A percentile compares a stretch with the other conserved stretches of the same genome.
Conservation (phyloP, 1,140 invertebrate genomes). For the Apis dorsata region DNA sequence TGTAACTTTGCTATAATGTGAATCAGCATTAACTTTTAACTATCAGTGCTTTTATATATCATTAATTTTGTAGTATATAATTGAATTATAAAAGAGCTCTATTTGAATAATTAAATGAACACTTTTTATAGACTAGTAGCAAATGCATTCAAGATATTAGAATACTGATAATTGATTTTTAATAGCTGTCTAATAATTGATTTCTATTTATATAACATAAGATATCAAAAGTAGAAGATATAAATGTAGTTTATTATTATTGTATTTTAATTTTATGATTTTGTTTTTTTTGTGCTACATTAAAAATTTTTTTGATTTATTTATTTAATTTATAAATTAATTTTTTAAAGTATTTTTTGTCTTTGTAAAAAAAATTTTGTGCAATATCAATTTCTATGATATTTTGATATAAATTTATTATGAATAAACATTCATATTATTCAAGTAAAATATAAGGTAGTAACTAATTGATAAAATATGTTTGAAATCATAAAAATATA, state of each 20-base stretch:
- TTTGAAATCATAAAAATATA: constrained; percentile 42
- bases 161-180: constrained; percentile 56
- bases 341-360: not conserved
- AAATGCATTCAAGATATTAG: constrained; percentile 55
- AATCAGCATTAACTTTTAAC: constrained; percentile 58
- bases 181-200: constrained; percentile 20
- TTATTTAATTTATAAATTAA: constrained; percentile 15
- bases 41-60: constrained; percentile 59
- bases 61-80: constrained; percentile 53
- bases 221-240: constrained; percentile 45
- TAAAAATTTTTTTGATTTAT: constrained; percentile 33
- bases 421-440: constrained; percentile 1
- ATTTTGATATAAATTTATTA: constrained; percentile 32
- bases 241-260: not conserved
- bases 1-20: constrained; percentile 59
- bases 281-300: constrained; percentile 35
- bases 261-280: constrained; percentile 17
- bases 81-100: constrained; percentile 58
- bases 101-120: constrained; percentile 61
- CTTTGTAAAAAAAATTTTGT: constrained; percentile 35
- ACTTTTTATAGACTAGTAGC: constrained; percentile 64
- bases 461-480: constrained; percentile 31
- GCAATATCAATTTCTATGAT: constrained; percentile 32
- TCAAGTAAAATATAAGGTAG: constrained; percentile 35
- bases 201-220: constrained; percentile 35